Base-by-base conservation (phyloP, 2,888 invertebrate genomes). In the Agrochola circellaris region DNA sequence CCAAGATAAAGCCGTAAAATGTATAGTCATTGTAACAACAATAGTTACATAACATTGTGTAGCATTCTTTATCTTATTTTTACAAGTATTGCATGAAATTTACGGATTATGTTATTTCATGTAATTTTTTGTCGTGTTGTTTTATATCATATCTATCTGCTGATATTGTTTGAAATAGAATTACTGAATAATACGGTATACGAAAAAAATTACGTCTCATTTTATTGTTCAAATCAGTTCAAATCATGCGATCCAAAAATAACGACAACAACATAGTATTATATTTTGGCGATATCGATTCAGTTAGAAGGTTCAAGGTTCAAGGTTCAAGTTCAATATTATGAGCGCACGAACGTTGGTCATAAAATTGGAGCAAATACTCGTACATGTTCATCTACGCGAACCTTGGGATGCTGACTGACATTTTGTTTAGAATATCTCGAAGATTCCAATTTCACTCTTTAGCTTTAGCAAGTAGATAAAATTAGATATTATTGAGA, bases 51-150 rank as follows among this genome's bases (percentile, higher is more conserved):
- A 83, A 42, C 15, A 54, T 61, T 80, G 48, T 65, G 61, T 71
- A 67, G 71, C n/a, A 65, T 51, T 56, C 13, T 66, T 68, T 79
- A 79, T 66, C 80, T 69, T 78, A 80, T 66, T 60, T 48, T 9
- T 26, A 42, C 20, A 42, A 78, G 11, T 34, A 38, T 23, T 26
- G 4, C 42, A 58, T 13, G 20, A 48, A 38, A 45, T 79, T 69
- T 13, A 48, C 5, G 8, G 7, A 54, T 30, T 26, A 64, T 26
- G 34, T 65, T 23, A 11, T 60, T 2, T 67, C 30, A 26, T 38
- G 58, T 60, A 6, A 5, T 30, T 60, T 65, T 62, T 30, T 77
- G 45, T 11, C 4, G 7, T 34, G n/a, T 48, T n/a, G 56, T 76
- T 54, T n/a, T 9, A 51, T 64, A 4, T 61, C 2, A 34, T 45